Conservation (phyloP, 2,888 invertebrate species). For the Macaria liturata region DNA sequence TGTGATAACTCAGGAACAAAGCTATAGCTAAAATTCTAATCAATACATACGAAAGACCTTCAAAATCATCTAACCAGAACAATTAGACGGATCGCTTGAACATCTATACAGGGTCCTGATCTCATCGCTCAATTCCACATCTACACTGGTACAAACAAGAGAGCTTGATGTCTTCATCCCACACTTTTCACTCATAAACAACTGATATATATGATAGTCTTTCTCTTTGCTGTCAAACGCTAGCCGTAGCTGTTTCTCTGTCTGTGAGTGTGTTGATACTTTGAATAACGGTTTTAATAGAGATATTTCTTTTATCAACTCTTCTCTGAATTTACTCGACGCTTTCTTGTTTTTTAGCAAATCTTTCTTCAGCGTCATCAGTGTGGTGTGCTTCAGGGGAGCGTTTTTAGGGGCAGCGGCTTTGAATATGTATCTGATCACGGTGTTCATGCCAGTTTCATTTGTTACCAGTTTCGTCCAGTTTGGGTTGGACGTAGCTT, state of each 20-base stretch:
- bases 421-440: constrained; percentile 43
- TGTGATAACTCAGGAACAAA: too few species aligned
- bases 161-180: constrained; percentile 44
- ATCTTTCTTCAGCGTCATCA: constrained; percentile 29
- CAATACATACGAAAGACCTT: not conserved
- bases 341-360: constrained; percentile 27
- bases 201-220: constrained; percentile 51
- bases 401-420: constrained; percentile 32
- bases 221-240: constrained; percentile 35
- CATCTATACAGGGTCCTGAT: constrained; percentile 65
- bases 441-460: constrained; percentile 47
- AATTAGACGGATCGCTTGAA: constrained; percentile 56
- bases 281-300: constrained; percentile 44
- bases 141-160: constrained; percentile 36
- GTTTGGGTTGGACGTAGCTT: constrained; percentile 45
- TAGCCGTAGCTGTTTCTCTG: constrained; percentile 39
- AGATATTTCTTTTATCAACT: constrained; percentile 46
- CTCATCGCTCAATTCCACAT: constrained; percentile 49
- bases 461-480: constrained; percentile 41
- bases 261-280: constrained; percentile 54
- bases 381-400: constrained; percentile 24
- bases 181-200: constrained; percentile 46
- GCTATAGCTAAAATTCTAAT: not conserved
- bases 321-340: constrained; percentile 33
- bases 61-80: constrained; percentile 50